These are phyloP conservation scores for Aphrocallistes beatrix DNA, from an alignment of 37 sponge, comb jelly and placozoan species.

Conservation along the genomic window DNA sequence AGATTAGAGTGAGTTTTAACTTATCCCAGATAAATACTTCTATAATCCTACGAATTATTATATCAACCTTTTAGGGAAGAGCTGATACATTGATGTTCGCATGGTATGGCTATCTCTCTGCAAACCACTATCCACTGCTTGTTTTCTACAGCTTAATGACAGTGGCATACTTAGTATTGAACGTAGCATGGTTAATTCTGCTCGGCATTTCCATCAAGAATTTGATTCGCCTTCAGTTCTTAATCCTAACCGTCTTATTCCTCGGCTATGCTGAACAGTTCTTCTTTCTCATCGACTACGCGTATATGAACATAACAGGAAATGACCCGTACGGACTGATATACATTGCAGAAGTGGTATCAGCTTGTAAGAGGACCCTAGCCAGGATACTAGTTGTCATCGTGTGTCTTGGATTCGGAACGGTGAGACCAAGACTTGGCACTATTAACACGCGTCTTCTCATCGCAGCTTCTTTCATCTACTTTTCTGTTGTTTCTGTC, in stretches of 20 bases:
- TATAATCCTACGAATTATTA: too few species aligned
- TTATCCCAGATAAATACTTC: too few species aligned
- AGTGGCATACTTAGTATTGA: conserved; percentile 39
- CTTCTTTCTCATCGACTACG: neutral
- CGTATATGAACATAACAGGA: conserved; percentile 1
- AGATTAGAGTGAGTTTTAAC: too few species aligned
- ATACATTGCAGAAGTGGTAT: conserved; percentile 49
- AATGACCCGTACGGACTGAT: neutral
- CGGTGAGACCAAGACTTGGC: conserved; percentile 29
- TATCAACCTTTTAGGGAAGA: conserved; percentile 2
- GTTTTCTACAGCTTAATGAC: conserved; percentile 55
- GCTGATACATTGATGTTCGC: neutral
- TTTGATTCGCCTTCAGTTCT: conserved; percentile 47
- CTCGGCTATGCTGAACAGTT: conserved; percentile 8
- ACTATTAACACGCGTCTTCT: neutral
- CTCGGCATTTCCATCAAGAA: conserved; percentile 49
- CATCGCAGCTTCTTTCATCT: neutral
- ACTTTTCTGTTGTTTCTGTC: neutral
- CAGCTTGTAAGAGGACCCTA: conserved; percentile 58
- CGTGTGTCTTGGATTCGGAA: conserved; percentile 67
- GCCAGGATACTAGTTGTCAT: conserved; percentile 66
- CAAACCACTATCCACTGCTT: conserved; percentile 5
- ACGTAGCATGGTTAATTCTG: conserved; percentile 30
- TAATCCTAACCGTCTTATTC: neutral
- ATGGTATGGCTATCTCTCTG: neutral